Evolutionary conservation across 2,113 vertebrate genomes (phyloP).

Genomic region (Hyla sarda): DNA sequence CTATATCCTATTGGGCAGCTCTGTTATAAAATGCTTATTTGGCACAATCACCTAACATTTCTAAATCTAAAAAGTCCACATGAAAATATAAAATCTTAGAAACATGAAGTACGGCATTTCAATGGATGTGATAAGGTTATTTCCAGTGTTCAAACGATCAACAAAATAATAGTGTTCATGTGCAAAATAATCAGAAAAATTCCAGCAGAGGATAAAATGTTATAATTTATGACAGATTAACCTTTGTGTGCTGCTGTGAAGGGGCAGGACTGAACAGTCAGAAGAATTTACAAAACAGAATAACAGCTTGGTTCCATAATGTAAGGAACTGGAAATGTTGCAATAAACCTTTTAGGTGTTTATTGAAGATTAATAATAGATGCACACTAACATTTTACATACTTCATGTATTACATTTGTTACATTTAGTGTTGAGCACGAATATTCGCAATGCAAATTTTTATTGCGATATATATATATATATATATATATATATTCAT

Average conservation of each 20-base stretch:
- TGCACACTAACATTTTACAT: not conserved
- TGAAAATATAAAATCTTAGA: no score
- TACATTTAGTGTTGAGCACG: no score
- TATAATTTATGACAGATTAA: slow-evolving; percentile 21
- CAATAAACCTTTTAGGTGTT: not conserved
- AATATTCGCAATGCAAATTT: no score
- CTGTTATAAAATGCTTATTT: no score
- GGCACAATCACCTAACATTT: no score
- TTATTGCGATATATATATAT: no score
- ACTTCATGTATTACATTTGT: not conserved
- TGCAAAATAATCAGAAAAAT: not conserved
- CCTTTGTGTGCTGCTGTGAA: slow-evolving; percentile 4
- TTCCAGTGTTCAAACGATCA: not conserved
- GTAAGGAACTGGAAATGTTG: not conserved
- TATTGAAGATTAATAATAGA: not conserved
- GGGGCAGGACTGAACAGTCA: not conserved
- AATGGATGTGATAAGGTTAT: not conserved
- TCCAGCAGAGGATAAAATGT: slow-evolving; percentile 10
- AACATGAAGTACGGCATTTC: no score
- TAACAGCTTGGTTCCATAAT: not conserved
- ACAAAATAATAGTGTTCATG: not conserved
- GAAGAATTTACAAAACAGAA: not conserved
- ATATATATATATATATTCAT: no score
- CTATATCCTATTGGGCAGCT: no score
- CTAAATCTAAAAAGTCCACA: no score